Conservation (phyloP, 2,797 vertebrate genomes). For the Melanotaenia nigrans region DNA sequence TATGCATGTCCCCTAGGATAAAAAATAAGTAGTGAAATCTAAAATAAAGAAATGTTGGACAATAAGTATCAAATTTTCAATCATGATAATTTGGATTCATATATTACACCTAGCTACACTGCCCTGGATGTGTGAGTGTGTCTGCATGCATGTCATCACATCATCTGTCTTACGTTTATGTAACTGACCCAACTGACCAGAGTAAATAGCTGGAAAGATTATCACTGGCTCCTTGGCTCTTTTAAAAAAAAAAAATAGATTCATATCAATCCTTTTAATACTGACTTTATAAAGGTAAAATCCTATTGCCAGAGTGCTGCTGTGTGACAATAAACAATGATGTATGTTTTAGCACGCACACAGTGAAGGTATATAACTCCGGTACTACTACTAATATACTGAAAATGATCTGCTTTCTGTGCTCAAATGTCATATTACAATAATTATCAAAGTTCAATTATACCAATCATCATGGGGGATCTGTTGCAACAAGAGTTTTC, state of each 20-base stretch:
- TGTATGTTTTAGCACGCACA: background rate
- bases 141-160: slow-evolving; percentile 52
- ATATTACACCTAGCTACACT: slow-evolving; percentile 28
- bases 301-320: background rate
- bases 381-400: background rate
- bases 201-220: slow-evolving; percentile 30
- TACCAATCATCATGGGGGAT: background rate
- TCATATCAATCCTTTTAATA: background rate
- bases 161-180: slow-evolving; percentile 47
- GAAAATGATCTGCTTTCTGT: background rate
- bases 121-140: slow-evolving; percentile 16
- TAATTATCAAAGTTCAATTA: background rate
- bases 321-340: slow-evolving; percentile 6
- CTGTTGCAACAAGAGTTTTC: background rate
- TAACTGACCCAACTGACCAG: slow-evolving; percentile 36
- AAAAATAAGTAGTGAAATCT: background rate
- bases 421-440: background rate
- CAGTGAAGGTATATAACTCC: background rate
- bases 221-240: slow-evolving; percentile 26
- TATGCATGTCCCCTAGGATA: background rate
- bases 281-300: background rate
- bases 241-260: slow-evolving; percentile 35
- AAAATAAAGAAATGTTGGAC: background rate
- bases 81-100: slow-evolving; percentile 29
- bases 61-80: slow-evolving; percentile 30